Percentiles rank a stretch among this genome's conserved stretches.
phyloP scores from a whole-genome alignment of 2,113 vertebrate genomes.

The Noctilio leporinus region DNA sequence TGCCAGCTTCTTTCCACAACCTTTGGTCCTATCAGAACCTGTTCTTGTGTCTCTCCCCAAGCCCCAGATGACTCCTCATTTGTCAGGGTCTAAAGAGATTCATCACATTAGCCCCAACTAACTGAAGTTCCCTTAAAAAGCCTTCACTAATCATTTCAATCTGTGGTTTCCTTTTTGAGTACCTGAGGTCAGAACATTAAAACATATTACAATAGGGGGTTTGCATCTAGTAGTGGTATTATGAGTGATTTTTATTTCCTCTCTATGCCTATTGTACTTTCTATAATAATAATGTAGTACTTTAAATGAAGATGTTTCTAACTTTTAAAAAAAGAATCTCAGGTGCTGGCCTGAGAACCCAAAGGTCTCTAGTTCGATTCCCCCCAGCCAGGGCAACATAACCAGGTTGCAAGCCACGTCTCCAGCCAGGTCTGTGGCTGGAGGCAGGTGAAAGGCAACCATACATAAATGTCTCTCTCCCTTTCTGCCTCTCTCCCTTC shows the following conservation, averaged over 20 bases:
- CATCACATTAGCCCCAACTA: neutral
- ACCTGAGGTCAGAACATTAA: neutral
- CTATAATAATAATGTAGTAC: neutral
- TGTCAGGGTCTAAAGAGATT: neutral
- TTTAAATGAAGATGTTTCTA: neutral
- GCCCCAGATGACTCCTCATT: neutral
- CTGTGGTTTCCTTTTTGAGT: neutral
- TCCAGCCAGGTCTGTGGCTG: too few relatives aligned
- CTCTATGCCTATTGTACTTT: slow-evolving; percentile 12
- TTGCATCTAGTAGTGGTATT: neutral
- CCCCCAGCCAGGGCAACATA: too few relatives aligned
- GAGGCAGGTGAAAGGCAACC: too few relatives aligned
- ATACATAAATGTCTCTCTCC: too few relatives aligned
- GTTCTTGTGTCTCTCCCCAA: neutral
- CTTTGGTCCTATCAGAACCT: neutral
- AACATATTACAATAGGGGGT: neutral
- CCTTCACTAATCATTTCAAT: neutral
- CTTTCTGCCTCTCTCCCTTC: too few relatives aligned
- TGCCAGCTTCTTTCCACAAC: slow-evolving; percentile 3
- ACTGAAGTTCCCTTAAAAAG: neutral
- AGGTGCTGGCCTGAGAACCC: too few relatives aligned
- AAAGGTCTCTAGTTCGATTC: too few relatives aligned
- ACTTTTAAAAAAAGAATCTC: too few relatives aligned
- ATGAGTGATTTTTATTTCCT: slow-evolving; percentile 1
- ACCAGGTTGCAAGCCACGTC: too few relatives aligned